Base-by-base conservation (phyloP, 2,113 vertebrate species). In the Blennius ocellaris region DNA sequence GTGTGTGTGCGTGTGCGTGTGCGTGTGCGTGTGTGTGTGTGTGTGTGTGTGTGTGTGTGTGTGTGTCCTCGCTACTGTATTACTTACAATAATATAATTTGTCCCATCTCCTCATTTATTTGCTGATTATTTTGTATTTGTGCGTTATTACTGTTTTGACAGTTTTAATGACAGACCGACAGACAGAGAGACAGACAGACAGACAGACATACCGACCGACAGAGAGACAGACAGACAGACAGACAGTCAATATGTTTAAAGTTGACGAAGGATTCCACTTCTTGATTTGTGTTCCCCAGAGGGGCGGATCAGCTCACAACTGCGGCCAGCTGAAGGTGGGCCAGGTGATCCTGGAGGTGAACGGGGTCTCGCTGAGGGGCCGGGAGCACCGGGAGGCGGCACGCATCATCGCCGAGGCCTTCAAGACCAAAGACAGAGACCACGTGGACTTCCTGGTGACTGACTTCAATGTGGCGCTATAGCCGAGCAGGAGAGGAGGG, bases 261-360 rank as follows among this genome's bases (percentile, higher is more conserved):
- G 10, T 14, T 8, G 45, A 30, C 37, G 30, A 37, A 21, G 43
- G 16, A 17, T 11, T 47, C 3, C 2, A 30, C 51, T 67, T 70
- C 6, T 64, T 10, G 84, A 1, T 82, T n/a, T 81, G 4, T 76
- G 16, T 80, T 30, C 63, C 0, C 49, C 94, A 99, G 98, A 93
- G 96, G 6, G 98, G 98, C 0, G 98, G 98, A 7, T 99, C 98
- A 0, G 98, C 97, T 0, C 97, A 99, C 87, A 98, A 97, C 93
- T 97, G 96, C 0, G 96, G 96, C 50, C 95, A 96, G 91, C 94
- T 99, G 87, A 97, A 95, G 92, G 98, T 99, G 90, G 97, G 98
- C 8, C 98, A 99, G 15, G 95, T 99, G 87, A 98, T 99, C 77
- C 67, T 99, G 94, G 97, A 99, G 80, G 96, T 99, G 59, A 99